A percentile compares a stretch with the other conserved stretches of the same genome.
Conservation (phyloP, 2,113 vertebrate species). For the Thinocorus orbignyianus region DNA sequence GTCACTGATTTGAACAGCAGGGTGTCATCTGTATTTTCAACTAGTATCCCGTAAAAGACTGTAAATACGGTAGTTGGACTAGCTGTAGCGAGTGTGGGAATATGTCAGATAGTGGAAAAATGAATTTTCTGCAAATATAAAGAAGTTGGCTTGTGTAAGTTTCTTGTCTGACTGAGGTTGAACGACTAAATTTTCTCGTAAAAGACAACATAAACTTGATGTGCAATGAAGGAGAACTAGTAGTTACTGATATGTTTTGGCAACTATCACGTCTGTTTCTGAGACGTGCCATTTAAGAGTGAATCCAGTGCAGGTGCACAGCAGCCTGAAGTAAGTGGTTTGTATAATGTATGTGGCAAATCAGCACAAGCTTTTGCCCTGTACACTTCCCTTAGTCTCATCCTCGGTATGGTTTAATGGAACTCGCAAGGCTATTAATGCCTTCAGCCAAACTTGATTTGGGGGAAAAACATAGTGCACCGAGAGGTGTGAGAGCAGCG, state of each 20-base stretch:
- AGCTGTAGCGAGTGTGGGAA: not conserved
- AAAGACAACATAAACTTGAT: not conserved
- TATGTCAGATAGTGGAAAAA: not conserved
- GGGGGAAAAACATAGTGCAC: not conserved
- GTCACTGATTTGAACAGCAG: not conserved
- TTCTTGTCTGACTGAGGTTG: not conserved
- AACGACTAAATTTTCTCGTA: not conserved
- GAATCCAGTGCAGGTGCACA: not conserved
- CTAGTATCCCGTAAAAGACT: not conserved
- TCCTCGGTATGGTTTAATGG: not conserved
- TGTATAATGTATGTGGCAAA: fast-evolving
- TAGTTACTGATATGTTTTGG: not conserved
- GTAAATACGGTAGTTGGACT: not conserved
- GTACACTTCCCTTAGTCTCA: not conserved
- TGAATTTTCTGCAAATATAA: not conserved
- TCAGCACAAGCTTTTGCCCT: not conserved
- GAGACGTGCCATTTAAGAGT: not conserved
- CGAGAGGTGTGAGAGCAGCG: not conserved
- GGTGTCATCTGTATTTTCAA: not conserved
- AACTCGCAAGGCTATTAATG: not conserved
- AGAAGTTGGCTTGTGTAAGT: not conserved
- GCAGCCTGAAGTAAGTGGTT: not conserved
- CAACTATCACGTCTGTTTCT: not conserved
- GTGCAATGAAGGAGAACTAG: not conserved
- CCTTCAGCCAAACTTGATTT: not conserved